Evolutionary conservation across 2,888 invertebrate species (phyloP).

Genomic region (Archaeoteleia sp.): DNA sequence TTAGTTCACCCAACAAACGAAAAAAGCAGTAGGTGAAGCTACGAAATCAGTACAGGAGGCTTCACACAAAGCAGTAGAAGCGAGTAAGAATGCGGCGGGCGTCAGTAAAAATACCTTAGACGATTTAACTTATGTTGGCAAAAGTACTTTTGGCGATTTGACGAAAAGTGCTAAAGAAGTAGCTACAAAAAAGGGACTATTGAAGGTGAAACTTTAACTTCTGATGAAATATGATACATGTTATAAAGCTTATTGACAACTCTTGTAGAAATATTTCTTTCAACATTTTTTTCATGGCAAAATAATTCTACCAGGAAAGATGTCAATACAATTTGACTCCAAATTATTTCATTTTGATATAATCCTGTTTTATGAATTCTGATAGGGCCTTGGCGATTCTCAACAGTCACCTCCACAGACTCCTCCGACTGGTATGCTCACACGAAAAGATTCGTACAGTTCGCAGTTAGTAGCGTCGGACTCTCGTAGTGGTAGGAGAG

Average conservation of each 20-base stretch:
- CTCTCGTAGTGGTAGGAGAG: constrained; percentile 74
- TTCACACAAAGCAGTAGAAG: constrained; percentile 88
- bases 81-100: constrained; percentile 90
- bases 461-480: constrained; percentile 80
- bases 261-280: too few species aligned
- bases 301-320: too few species aligned
- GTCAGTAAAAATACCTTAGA: constrained; percentile 92
- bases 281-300: too few species aligned
- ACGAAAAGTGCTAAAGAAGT: constrained; percentile 94
- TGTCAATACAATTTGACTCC: too few species aligned
- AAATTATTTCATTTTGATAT: too few species aligned
- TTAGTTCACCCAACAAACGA: constrained; percentile 89
- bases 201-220: too few species aligned
- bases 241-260: background rate
- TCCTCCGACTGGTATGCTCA: constrained; percentile 58
- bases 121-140: constrained; percentile 92
- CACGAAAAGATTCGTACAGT: constrained; percentile 78
- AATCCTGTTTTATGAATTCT: background rate
- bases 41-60: constrained; percentile 89
- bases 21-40: constrained; percentile 89
- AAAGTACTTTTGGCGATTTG: constrained; percentile 90
- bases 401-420: constrained; percentile 70
- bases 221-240: too few species aligned
- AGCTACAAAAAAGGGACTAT: constrained; percentile 88
- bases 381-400: constrained; percentile 76